Evolutionary conservation across 2,113 vertebrate species (phyloP).

Genomic region (Gasterosteus aculeatus): DNA sequence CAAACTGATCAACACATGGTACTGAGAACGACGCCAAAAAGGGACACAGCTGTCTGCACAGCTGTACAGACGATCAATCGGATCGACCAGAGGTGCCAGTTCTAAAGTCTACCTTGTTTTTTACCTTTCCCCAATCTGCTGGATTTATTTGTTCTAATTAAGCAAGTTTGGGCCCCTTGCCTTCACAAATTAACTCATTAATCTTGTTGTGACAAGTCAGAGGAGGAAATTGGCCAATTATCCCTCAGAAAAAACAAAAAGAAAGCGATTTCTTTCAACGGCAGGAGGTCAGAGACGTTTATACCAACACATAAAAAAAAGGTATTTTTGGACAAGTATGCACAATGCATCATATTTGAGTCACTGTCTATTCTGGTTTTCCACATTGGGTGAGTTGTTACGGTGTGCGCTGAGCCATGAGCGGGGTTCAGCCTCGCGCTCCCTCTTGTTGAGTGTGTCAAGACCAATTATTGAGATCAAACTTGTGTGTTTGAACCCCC

Average conservation of each 20-base stretch:
- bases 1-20: background rate
- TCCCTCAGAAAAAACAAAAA: slow-evolving; percentile 24
- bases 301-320: slow-evolving; percentile 19
- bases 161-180: slow-evolving; percentile 55
- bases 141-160: slow-evolving; percentile 80
- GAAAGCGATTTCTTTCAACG: slow-evolving; percentile 41
- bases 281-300: slow-evolving; percentile 15
- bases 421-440: background rate
- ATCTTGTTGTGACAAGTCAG: slow-evolving; percentile 58
- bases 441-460: background rate
- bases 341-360: background rate
- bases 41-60: background rate
- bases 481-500: background rate
- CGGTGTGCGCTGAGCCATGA: background rate
- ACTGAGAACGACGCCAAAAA: background rate
- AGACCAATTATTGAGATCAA: background rate
- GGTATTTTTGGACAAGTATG: background rate
- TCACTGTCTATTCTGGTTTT: background rate
- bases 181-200: slow-evolving; percentile 68
- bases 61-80: slow-evolving; percentile 10
- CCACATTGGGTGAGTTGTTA: background rate
- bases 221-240: slow-evolving; percentile 56
- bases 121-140: slow-evolving; percentile 51
- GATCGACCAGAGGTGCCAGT: slow-evolving; percentile 17
- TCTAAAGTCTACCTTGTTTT: slow-evolving; percentile 20